A percentile compares a stretch with the other conserved stretches of the same genome.
Conservation (phyloP, 2,888 invertebrate genomes). For the Linyphia triangularis region DNA sequence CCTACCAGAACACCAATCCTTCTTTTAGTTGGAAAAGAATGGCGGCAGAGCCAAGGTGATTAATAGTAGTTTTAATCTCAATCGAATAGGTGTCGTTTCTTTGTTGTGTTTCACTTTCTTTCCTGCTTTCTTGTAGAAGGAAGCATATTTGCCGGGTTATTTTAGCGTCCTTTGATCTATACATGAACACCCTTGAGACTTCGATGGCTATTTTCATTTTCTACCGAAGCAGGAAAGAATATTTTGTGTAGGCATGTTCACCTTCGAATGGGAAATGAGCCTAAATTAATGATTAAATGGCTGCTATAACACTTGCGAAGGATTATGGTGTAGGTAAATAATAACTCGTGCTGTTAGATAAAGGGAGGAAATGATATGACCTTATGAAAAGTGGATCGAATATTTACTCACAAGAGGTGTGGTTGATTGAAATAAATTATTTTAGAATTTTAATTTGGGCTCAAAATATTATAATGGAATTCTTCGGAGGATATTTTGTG, state of each 20-base stretch:
- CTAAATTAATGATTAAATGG: background rate
- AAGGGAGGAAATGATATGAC: background rate
- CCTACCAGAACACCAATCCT: slow-evolving; percentile 1
- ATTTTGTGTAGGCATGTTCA: slow-evolving; percentile 4
- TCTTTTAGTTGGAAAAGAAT: background rate
- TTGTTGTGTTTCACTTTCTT: background rate
- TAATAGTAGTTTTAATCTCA: slow-evolving; percentile 12
- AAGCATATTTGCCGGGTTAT: background rate
- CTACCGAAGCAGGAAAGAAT: slow-evolving; percentile 18
- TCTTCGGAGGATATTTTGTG: too few relatives aligned
- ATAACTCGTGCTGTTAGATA: background rate
- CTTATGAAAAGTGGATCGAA: too few relatives aligned
- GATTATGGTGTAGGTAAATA: background rate
- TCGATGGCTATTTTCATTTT: background rate
- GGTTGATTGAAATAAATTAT: too few relatives aligned
- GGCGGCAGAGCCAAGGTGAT: background rate
- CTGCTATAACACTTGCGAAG: background rate
- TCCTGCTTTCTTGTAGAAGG: background rate
- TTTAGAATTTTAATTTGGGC: too few relatives aligned
- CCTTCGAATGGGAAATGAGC: slow-evolving; percentile 11
- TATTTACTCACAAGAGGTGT: too few relatives aligned
- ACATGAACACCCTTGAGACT: slow-evolving; percentile 25
- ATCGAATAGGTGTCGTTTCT: slow-evolving; percentile 11
- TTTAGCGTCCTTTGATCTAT: slow-evolving; percentile 1
- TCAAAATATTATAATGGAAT: too few relatives aligned